Base-by-base conservation (phyloP, 1,140 invertebrate species). In the Brachionus paranguensis region DNA sequence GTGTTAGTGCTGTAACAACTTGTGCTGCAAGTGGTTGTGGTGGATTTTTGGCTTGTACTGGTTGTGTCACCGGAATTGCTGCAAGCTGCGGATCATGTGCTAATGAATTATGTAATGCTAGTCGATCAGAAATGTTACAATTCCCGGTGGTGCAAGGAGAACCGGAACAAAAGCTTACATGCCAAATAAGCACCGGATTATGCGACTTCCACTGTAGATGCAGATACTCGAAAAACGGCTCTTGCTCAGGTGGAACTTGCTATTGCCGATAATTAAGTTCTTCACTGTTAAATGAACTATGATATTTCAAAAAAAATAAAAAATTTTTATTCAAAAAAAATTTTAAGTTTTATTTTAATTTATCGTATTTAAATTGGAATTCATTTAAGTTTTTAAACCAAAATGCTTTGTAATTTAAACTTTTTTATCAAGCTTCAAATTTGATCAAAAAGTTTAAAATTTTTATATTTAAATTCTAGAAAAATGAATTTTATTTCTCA, bases 141-240 rank as follows among this genome's bases (percentile, higher is more conserved):
- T 79, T 79, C 24, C 24, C 24, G 10, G 76, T 79, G 7, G 45
- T 79, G 11, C 12, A 12, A 53, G 76, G 43, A 8, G 76, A 79
- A 43, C 76, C 76, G 17, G 20, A 53, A 37, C 24, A 79, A 79
- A 79, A 53, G 41, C 20, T 79, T 4, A 79, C 24, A 24, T 79
- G 76, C 29, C 29, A 33, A 43, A 79, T 79, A 2, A 79, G 55
- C 29, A 7, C 47, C 2, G 41, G 55, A 14, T n/a, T 79, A 60
- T 79, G 76, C 29, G 55, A 79, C 20, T 79, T 79, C 11, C 76
- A 79, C 17, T 79, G 76, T 24, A 55, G 76, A 79, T 79, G 76
- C 27, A 17, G 76, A 17, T 79, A 53, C 29, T 60, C 47, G 8
- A 79, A 79, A 79, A 79, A 27, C n/a, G 76, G 76, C 2, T 11